Evolutionary conservation across 2,888 invertebrate species (phyloP), one percentile per base, ranked within the genome.

Genomic region (Noctua janthe): DNA sequence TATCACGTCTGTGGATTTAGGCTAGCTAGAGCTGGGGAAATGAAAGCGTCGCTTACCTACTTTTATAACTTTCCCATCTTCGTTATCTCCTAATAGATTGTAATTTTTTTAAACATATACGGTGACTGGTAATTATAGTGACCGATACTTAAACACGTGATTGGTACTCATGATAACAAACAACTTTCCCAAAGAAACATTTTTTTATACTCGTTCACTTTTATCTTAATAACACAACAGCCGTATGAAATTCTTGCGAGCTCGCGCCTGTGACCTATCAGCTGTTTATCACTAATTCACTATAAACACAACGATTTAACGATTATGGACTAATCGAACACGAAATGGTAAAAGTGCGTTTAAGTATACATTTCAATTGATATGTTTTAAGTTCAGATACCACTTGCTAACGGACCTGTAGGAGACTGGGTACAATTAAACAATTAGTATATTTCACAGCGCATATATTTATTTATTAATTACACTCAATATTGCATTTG

Each of bases 401-500:
- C n/a, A n/a, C n/a, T 59, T n/a, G 5, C 56, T 11, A n/a, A n/a
- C 13, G 5, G 59, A 62, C 0, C 15, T 23, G 49, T 5, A 17
- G 29, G 3, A 43, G 43, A 13, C 8, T 51, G 17, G 35, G n/a
- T 11, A 5, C 4, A 87, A 79, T 76, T 17, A 87, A 88, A 78
- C n/a, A 43, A 29, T 10, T 11, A 8, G 1, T 84, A 70, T 13
- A 73, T 84, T 72, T 87, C 81, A 75, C 81, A 82, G 80, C 84
- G 86, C 89, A 81, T 90, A 89, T 91, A 91, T 90, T 80, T 84
- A 91, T 88, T 90, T 85, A 91, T 89, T 90, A 90, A 90, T 91
- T 91, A 92, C 90, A 92, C 86, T 91, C 89, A 91, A 91, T 94
- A 94, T 94, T 94, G 94, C 93, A 90, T 91, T 86, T 90, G 88